Evolutionary conservation across 2,888 invertebrate species (phyloP), one percentile per base, ranked within the genome.

Genomic region (Branchipolynoe longqiensis): DNA sequence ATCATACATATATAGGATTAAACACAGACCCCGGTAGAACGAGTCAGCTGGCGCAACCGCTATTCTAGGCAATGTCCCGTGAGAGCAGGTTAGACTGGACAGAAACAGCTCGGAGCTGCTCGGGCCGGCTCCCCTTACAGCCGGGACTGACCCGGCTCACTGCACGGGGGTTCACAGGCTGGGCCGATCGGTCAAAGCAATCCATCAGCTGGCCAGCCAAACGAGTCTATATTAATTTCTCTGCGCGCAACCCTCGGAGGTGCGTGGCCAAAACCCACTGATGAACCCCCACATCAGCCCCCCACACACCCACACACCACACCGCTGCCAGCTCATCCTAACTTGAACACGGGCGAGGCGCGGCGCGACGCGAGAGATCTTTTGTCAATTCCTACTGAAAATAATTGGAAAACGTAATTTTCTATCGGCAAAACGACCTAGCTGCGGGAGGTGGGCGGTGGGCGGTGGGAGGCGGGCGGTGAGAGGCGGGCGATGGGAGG

Each of bases 331-430:
- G 36, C 69, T 69, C 69, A 69, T 69, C 69, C 38, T 38, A 69
- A 69, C 69, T 69, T 69, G 25, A 69, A 69, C 36, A 69, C 78
- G 78, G 28, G 8, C 73, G n/a, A n/a, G n/a, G 78, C 25, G 48
- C 78, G 28, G 54, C 78, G 28, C 78, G n/a, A n/a, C n/a, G n/a
- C n/a, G n/a, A n/a, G n/a, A n/a, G n/a, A n/a, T n/a, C n/a, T n/a
- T 78, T 78, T 78, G 78, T 78, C 78, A 78, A 78, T 78, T 78
- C n/a, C 78, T 78, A 78, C 78, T 78, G 78, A 78, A n/a, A 78
- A 78, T 78, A 78, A 78, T 78, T 78, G 78, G 78, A 41, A 78
- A 78, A 78, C 78, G 78, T 78, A 78, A 78, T 78, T 78, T 78
- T 78, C 78, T 78, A 78, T 78, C 78, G 48, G 78, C 28, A 41